Base-by-base conservation (phyloP, 2,888 invertebrate species). In the Catocala nupta region DNA sequence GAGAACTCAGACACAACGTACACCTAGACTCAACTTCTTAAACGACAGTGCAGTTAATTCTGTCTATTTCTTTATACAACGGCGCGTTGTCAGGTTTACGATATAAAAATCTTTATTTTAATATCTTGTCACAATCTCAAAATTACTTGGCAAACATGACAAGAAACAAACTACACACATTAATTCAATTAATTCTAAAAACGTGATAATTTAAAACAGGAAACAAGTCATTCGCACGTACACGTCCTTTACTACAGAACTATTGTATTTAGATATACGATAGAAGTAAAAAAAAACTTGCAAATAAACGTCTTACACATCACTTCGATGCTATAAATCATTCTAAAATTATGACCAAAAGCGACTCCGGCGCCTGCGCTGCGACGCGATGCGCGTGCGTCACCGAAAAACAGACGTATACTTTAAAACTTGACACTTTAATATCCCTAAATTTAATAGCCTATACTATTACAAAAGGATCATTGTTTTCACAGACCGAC, bases 401-500 rank as follows among this genome's bases (percentile, higher is more conserved):
- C 73, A 71, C 81, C 65, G 70, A 79, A 84, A 84, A 79, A 76
- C 74, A 81, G 78, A 81, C 81, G 75, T 81, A 73, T 54, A 73
- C 73, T 76, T 76, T 78, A 59, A 75, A 78, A 78, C 79, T 80
- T 81, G 86, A 87, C 88, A 83, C 90, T 92, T 77, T 93, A 88
- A 91, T 85, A 85, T 83, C 80, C 83, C 81, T 74, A 86, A 85
- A 86, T 91, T 93, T 94, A 90, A 94, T 89, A 87, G 88, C 90
- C 88, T 90, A 91, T 92, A 88, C 85, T 84, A 90, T 94, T 93
- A 94, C 94, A 94, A 94, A 93, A 93, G 89, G 85, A 84, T 88
- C 87, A 87, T 89, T 94, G 94, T 94, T 92, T 92, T 91, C 88
- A 83, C 89, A 90, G 89, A 85, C 88, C 67, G 76, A 70, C 81